Evolutionary conservation across 1,140 invertebrate genomes (phyloP), one percentile per base, ranked within the genome.

Genomic region (Pomacea maculata): DNA sequence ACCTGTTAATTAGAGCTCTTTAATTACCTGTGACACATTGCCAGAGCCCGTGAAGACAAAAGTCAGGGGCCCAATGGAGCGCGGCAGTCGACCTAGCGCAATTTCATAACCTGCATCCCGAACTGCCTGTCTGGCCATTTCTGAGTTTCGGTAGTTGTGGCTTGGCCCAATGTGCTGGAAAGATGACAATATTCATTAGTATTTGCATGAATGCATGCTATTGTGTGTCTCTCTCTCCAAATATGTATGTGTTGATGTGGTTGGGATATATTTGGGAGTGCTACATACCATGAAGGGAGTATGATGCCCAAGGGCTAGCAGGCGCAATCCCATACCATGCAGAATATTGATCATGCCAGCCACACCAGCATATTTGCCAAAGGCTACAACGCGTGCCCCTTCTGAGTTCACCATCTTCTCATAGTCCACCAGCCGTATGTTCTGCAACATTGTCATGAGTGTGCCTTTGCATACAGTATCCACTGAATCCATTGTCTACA

Each of bases 341-440:
- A 99, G 92, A 84, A 99, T 99, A 89, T 99, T 99, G 54, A 99
- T 96, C 95, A 99, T 99, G 5, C 99, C 99, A 29, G 98, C 97
- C 6, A 99, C 97, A 6, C 98, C 98, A 0, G 98, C 98, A 92
- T 99, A 99, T 91, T 99, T 99, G 0, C 99, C 99, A 92, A 99
- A 99, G 7, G 98, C 98, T 11, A 99, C 98, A 19, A 99, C 94
- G 34, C 99, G 92, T 76, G 97, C 95, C 0, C 97, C 98, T 61
- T 94, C 93, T 15, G 94, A 94, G 88, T 99, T 97, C 84, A 97
- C 95, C 87, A 99, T 94, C 88, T 97, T 97, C 89, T 99, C 99
- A 90, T 99, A 99, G 92, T 99, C 99, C 82, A 99, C 94, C 21
- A 99, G 91, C 25, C 98, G 94, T 85, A 99, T 99, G 89, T 98